phyloP scores from a whole-genome alignment of 1,140 invertebrate species.

The Macrobrachium nipponense region DNA sequence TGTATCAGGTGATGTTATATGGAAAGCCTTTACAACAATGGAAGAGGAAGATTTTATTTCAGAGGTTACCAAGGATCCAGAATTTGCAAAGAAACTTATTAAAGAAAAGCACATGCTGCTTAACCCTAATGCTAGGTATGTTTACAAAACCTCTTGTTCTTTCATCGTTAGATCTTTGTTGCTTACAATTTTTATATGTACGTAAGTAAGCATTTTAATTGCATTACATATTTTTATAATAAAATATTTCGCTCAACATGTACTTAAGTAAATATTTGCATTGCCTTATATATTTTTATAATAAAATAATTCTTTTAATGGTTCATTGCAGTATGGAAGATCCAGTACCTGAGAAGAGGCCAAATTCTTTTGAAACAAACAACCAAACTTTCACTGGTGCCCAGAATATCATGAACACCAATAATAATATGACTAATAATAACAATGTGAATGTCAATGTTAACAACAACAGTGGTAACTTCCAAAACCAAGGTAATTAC shows the following conservation, averaged over 20 bases:
- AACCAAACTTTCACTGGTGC: no score
- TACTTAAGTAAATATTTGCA: no score
- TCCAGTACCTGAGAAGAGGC: no score
- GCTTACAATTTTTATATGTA: no score
- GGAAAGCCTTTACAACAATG: constrained; percentile 56
- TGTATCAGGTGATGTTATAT: constrained; percentile 55
- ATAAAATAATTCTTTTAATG: no score
- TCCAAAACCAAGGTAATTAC: neutral
- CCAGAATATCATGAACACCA: neutral
- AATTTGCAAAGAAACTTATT: constrained; percentile 62
- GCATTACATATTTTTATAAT: no score
- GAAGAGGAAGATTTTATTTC: constrained; percentile 63
- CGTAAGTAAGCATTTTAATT: no score
- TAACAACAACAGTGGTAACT: neutral
- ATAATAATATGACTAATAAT: neutral
- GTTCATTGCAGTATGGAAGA: no score
- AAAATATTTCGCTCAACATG: no score
- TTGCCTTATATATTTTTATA: no score
- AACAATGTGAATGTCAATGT: neutral
- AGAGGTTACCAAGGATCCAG: constrained; percentile 55
- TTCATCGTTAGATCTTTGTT: neutral
- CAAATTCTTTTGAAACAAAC: no score
- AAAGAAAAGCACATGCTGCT: constrained; percentile 60
- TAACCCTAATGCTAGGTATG: constrained; percentile 60
- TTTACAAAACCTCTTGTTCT: neutral